A percentile compares a stretch with the other conserved stretches of the same genome.
Conservation (phyloP, 2,888 invertebrate species). For the Hartigia nigra region DNA sequence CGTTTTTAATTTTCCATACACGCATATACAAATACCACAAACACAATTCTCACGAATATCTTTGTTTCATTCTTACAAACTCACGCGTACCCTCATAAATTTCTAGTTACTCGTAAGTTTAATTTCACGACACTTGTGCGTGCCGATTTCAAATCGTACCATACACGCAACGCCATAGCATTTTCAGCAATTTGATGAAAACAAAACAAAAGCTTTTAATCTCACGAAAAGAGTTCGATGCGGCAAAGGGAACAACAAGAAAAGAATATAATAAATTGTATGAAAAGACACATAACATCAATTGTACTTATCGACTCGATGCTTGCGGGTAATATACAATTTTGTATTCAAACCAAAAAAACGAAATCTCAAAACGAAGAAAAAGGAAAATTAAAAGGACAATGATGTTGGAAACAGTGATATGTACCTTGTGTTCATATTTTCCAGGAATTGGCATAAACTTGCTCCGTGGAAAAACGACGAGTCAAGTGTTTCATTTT, state of each 20-base stretch:
- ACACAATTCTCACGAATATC: not conserved
- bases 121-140: not conserved
- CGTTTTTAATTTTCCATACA: slow-evolving; percentile 16
- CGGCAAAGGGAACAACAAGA: not conserved
- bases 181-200: not conserved
- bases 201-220: not conserved
- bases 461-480: slow-evolving; percentile 20
- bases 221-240: not conserved
- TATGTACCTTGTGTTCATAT: not conserved
- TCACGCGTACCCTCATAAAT: not conserved
- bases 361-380: slow-evolving; percentile 15
- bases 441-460: not conserved
- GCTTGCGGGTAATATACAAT: too few species aligned
- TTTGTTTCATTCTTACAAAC: not conserved
- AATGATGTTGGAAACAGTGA: not conserved
- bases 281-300: not conserved
- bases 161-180: not conserved
- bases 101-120: not conserved
- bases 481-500: slow-evolving; percentile 16
- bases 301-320: not conserved
- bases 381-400: slow-evolving; percentile 12
- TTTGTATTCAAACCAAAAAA: slow-evolving; percentile 7
- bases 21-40: not conserved
- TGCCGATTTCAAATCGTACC: not conserved
- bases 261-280: not conserved